Evolutionary conservation across 2,888 invertebrate genomes (phyloP), one percentile per base, ranked within the genome.

Genomic region (Dicranocentrus wangi): DNA sequence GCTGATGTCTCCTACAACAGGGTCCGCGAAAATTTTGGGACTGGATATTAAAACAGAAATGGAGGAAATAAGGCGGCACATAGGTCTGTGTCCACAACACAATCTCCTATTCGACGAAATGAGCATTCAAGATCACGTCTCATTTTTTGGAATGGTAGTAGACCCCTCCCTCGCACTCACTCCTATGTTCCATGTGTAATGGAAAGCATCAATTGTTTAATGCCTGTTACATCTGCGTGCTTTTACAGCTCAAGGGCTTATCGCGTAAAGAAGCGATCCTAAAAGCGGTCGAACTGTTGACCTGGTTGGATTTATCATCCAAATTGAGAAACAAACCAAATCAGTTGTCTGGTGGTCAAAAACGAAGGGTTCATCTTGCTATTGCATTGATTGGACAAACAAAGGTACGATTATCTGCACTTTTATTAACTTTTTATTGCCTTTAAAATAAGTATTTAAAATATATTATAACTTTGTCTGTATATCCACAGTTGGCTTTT

Each of bases 61-160:
- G 87, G 89, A 91, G 10, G 89, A 90, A 55, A 93, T 95, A 78
- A 91, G 95, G 43, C 91, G 92, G 82, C 91, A 92, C 82, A 90
- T 98, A 60, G 97, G 98, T 0, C 91, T 97, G 66, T 98, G 98
- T 88, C 96, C 98, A 0, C 96, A 98, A 88, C 93, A 96, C 88
- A 94, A 96, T 89, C 91, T 97, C 82, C 91, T 94, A 58, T 95
- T 96, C 89, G 92, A 93, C 10, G 93, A 94, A 87, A 91, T 97
- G 80, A 95, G 93, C 1, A 94, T 96, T 10, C 88, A 91, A 15
- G 93, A 97, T 87, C 97, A 97, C 89, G 90, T 96, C 43, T 88
- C 91, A 86, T 95, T 97, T 89, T 97, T 96, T 88, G 76, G 76
- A 68, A 39, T 21, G 61, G 71, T 71, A 55, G 7, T n/a, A n/a